Evolutionary conservation across 2,888 invertebrate genomes (phyloP).

Genomic region (Pachymerium ferrugineum): DNA sequence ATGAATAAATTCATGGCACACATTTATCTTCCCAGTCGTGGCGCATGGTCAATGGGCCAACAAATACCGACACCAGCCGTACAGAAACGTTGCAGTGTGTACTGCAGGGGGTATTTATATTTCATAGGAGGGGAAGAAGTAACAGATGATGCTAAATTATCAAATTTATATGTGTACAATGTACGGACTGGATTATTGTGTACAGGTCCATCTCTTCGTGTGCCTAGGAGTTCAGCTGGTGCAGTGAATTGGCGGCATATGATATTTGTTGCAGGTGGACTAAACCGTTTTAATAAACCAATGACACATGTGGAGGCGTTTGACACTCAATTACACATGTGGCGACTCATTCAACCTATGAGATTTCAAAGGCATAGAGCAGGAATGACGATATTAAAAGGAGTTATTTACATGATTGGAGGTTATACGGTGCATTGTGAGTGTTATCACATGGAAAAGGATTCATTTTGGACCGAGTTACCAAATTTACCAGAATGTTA

Average conservation of each 20-base stretch:
- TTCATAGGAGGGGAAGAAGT: conserved; percentile 4
- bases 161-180: neutral
- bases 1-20: neutral
- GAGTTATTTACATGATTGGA: neutral
- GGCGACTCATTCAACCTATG: conserved; percentile 9
- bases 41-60: neutral
- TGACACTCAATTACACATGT: neutral
- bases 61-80: neutral
- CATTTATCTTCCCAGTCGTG: neutral
- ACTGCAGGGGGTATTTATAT: neutral
- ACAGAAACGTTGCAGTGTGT: neutral
- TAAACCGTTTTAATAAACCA: neutral
- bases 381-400: neutral
- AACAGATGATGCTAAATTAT: neutral
- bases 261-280: conserved; percentile 19
- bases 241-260: neutral
- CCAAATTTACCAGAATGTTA: neutral
- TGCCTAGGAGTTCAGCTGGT: neutral
- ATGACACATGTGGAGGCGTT: conserved; percentile 19
- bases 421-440: conserved; percentile 1
- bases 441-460: conserved; percentile 19
- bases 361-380: neutral
- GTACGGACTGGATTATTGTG: neutral
- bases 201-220: neutral
- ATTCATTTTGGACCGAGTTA: neutral